Evolutionary conservation across 2,113 vertebrate genomes (phyloP).

Genomic region (Equus przewalskii): DNA sequence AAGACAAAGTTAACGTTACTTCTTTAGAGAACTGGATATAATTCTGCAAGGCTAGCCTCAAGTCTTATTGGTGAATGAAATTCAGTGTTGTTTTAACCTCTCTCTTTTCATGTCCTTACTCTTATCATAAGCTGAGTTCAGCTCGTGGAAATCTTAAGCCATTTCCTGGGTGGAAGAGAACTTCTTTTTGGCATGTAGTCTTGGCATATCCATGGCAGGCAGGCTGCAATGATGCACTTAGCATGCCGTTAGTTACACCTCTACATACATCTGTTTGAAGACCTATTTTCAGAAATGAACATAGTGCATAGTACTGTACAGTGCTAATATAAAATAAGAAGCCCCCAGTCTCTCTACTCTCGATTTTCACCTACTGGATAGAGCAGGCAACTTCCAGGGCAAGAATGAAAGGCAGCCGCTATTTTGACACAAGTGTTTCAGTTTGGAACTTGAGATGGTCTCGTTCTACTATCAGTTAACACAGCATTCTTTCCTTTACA

Average conservation of each 20-base stretch:
- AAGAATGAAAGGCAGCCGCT: not conserved
- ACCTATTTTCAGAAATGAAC: not conserved
- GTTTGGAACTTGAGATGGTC: not conserved
- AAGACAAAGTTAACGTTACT: constrained; percentile 32
- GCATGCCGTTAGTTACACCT: not conserved
- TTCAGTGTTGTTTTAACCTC: not conserved
- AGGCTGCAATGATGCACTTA: not conserved
- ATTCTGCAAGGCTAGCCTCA: not conserved
- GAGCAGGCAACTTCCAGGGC: not conserved
- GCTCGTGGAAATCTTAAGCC: not conserved
- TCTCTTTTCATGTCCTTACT: not conserved
- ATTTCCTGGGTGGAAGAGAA: not conserved
- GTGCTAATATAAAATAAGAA: not conserved
- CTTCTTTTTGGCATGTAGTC: not conserved
- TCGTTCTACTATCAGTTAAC: not conserved
- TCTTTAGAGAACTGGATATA: not conserved
- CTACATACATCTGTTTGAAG: not conserved
- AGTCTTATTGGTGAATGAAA: not conserved
- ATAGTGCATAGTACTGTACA: not conserved
- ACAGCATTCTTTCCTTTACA: not conserved
- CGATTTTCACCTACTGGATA: not conserved
- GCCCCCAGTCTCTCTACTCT: not conserved
- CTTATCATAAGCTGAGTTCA: not conserved
- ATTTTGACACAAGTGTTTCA: not conserved
- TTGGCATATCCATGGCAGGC: not conserved